Evolutionary conservation across 1,140 invertebrate genomes (phyloP).

Genomic region (Aphaenogaster floridana): DNA sequence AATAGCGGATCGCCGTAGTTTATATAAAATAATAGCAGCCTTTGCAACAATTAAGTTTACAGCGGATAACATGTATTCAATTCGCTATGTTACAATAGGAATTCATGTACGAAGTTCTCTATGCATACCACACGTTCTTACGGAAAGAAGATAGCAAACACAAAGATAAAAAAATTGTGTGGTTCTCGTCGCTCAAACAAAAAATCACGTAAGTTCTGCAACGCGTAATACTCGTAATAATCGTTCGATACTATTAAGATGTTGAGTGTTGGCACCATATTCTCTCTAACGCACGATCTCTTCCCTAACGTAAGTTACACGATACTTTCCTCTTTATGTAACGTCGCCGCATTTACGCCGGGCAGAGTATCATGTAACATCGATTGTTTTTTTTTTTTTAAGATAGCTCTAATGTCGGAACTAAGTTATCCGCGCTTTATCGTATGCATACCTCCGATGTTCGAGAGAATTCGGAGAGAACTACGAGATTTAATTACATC

Average conservation of each 20-base stretch:
- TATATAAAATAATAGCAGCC: conserved; percentile 59
- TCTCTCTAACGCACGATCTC: conserved; percentile 21
- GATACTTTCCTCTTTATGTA: conserved; percentile 6
- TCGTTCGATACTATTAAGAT: conserved; percentile 13
- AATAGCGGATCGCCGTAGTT: conserved; percentile 56
- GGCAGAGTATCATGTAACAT: conserved; percentile 28
- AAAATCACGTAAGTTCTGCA: conserved; percentile 23
- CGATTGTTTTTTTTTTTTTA: conserved; percentile 23
- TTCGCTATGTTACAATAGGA: conserved; percentile 52
- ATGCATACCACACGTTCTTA: conserved; percentile 19
- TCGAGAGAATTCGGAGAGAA: conserved; percentile 46
- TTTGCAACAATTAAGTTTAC: conserved; percentile 60
- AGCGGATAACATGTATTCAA: conserved; percentile 37
- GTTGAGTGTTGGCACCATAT: conserved; percentile 57
- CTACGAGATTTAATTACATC: conserved; percentile 52
- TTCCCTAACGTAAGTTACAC: conserved; percentile 23
- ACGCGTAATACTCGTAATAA: not conserved
- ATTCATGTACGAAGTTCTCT: conserved; percentile 33
- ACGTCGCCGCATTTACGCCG: not conserved
- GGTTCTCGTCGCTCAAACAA: not conserved
- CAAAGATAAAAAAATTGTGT: not conserved
- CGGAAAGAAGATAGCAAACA: not conserved
- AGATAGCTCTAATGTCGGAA: not conserved
- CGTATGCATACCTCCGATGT: conserved; percentile 49
- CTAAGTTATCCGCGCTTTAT: conserved; percentile 6